These are phyloP conservation scores for Acrobasis consociella DNA, from an alignment of 2,888 invertebrate genomes.

Conservation along the genomic window DNA sequence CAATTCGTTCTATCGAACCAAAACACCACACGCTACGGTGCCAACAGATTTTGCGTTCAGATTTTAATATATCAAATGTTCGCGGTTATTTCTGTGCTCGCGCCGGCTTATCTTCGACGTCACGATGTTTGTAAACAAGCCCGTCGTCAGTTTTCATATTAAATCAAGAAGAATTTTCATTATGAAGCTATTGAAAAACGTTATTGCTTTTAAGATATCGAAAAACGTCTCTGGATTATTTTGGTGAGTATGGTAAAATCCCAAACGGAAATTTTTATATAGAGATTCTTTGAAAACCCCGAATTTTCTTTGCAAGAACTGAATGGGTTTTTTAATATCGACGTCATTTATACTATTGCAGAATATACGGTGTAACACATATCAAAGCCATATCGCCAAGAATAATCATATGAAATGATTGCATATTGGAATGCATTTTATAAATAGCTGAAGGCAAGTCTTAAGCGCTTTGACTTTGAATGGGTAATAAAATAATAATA, in stretches of 20 bases:
- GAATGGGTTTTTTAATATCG: no score
- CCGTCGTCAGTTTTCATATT: neutral
- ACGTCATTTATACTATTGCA: no score
- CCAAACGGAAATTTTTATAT: neutral
- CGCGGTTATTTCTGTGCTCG: neutral
- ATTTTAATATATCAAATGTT: neutral
- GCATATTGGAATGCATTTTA: no score
- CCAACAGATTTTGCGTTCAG: conserved; percentile 1
- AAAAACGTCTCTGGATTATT: neutral
- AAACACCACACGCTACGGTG: neutral
- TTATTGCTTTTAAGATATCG: no score
- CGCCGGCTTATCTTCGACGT: neutral
- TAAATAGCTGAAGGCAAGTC: neutral
- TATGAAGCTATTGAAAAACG: no score
- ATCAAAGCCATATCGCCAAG: no score
- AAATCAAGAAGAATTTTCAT: no score
- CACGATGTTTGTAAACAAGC: neutral
- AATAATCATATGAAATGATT: no score
- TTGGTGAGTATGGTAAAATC: neutral
- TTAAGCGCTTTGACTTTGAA: neutral
- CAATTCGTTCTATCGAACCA: no score
- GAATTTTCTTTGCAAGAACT: no score
- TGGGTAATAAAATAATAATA: neutral
- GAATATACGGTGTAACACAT: no score
- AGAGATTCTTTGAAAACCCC: no score